Percentiles rank a stretch among this genome's conserved stretches.
phyloP scores from a whole-genome alignment of 2,113 vertebrate genomes.

The Agapornis roseicollis region DNA sequence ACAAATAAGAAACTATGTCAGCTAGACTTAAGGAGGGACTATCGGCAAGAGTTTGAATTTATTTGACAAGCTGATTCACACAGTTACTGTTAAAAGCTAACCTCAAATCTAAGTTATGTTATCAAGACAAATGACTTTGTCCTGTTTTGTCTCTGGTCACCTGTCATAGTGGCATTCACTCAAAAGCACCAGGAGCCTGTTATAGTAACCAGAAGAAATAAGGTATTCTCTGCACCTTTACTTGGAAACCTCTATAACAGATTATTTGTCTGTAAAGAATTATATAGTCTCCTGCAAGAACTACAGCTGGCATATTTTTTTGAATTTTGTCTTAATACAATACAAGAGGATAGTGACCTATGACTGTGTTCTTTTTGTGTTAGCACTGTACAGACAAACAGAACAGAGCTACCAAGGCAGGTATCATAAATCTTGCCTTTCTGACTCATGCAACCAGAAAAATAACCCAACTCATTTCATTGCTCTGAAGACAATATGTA shows the following conservation, averaged over 20 bases:
- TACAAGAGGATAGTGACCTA: not conserved
- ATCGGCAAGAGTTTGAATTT: not conserved
- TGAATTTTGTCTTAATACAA: not conserved
- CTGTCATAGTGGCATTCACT: not conserved
- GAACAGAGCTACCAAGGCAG: not conserved
- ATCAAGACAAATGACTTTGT: not conserved
- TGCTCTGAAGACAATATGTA: not conserved
- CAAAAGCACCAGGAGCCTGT: not conserved
- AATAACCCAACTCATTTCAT: not conserved
- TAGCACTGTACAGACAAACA: not conserved
- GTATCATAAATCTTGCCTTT: not conserved
- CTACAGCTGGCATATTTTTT: not conserved
- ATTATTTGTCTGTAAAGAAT: not conserved
- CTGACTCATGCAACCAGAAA: not conserved
- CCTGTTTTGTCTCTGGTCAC: not conserved
- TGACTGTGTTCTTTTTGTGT: not conserved
- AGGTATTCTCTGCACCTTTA: not conserved
- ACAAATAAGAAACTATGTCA: not conserved
- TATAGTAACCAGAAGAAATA: not conserved
- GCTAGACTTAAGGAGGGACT: not conserved
- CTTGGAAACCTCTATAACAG: not conserved
- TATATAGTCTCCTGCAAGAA: not conserved
- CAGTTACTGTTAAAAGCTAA: not conserved
- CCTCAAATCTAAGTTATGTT: not conserved
- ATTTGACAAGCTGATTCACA: not conserved